phyloP scores from a whole-genome alignment of 2,888 invertebrate genomes.

The Drosophila rubida region DNA sequence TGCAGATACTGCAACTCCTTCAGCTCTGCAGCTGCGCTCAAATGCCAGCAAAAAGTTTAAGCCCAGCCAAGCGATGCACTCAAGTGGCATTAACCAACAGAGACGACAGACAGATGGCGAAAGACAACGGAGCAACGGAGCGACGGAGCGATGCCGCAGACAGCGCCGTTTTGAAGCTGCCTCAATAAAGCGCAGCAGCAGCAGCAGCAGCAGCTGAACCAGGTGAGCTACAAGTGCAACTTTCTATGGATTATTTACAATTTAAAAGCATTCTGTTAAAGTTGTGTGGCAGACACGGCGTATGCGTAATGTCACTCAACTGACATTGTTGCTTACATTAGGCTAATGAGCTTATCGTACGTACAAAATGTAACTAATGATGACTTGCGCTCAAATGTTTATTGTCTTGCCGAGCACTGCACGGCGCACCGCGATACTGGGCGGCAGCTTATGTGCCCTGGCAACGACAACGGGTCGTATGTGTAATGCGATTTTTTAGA shows the following conservation, averaged over 20 bases:
- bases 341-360: slow-evolving; percentile 63
- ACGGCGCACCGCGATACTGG: not conserved
- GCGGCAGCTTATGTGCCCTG: slow-evolving; percentile 28
- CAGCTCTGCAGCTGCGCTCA: slow-evolving; percentile 46
- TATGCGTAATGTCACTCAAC: slow-evolving; percentile 52
- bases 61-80: slow-evolving; percentile 72
- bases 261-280: slow-evolving; percentile 53
- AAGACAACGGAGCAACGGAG: slow-evolving; percentile 8
- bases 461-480: slow-evolving; percentile 40
- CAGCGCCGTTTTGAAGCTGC: slow-evolving; percentile 32
- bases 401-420: slow-evolving; percentile 1
- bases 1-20: slow-evolving; percentile 41
- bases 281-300: slow-evolving; percentile 30
- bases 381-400: slow-evolving; percentile 31
- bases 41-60: slow-evolving; percentile 72
- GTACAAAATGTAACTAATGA: slow-evolving; percentile 58
- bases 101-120: slow-evolving; percentile 14
- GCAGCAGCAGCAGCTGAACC: not conserved
- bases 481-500: slow-evolving; percentile 22
- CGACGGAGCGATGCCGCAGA: slow-evolving; percentile 17
- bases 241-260: slow-evolving; percentile 52
- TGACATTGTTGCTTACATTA: slow-evolving; percentile 57
- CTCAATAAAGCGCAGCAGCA: slow-evolving; percentile 14
- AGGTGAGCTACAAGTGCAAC: slow-evolving; percentile 29
- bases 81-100: slow-evolving; percentile 66